Conservation (phyloP, 2,888 invertebrate genomes). For the Graphium colonna region DNA sequence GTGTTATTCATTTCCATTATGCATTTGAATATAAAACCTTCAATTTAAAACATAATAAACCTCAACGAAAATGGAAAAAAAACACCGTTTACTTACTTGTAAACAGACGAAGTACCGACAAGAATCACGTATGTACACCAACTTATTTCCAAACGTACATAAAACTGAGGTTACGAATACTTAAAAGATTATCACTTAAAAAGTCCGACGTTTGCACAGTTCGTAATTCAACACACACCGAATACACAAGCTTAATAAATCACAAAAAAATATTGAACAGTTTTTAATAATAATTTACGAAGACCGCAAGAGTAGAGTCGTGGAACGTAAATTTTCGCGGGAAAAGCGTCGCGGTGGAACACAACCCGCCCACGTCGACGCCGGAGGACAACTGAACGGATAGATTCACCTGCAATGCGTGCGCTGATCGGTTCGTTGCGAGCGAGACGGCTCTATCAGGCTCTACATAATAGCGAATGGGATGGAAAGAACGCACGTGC, state of each 20-base stretch:
- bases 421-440: constrained; percentile 60
- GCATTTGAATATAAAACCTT: background rate
- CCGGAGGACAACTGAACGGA: constrained; percentile 56
- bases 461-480: constrained; percentile 35
- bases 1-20: background rate
- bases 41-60: too few species aligned
- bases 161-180: background rate
- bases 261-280: too few species aligned
- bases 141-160: constrained; percentile 9
- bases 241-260: too few species aligned
- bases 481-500: constrained; percentile 63
- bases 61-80: background rate
- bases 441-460: constrained; percentile 40
- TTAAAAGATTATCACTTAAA: background rate
- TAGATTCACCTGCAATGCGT: constrained; percentile 76
- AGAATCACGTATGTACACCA: constrained; percentile 34
- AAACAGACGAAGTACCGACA: constrained; percentile 5
- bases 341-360: constrained; percentile 44
- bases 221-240: background rate
- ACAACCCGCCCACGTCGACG: constrained; percentile 56
- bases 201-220: background rate
- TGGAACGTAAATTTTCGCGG: constrained; percentile 74
- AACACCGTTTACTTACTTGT: constrained; percentile 15
- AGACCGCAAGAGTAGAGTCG: too few species aligned
- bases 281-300: too few species aligned